These are phyloP conservation scores for Rutilus rutilus DNA, from an alignment of 2,113 vertebrate species.

Conservation along the genomic window DNA sequence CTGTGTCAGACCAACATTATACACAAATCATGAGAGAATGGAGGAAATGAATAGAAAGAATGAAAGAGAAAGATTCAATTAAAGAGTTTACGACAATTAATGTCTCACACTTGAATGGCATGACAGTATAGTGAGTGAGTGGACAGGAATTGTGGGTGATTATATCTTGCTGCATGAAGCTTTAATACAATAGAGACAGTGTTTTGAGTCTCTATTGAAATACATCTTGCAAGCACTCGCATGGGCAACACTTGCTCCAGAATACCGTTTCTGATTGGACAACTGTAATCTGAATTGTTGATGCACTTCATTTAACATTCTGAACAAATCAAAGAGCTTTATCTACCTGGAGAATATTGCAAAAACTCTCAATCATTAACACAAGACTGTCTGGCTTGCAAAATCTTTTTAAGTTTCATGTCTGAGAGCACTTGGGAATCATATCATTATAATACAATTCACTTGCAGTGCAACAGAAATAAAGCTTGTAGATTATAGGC, in stretches of 20 bases:
- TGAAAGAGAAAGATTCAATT: slow-evolving; percentile 9
- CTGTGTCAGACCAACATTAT: not conserved
- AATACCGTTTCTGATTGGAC: slow-evolving; percentile 3
- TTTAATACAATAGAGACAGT: slow-evolving; percentile 4
- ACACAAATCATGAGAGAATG: not conserved
- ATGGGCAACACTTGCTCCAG: not conserved
- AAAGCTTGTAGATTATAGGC: not conserved
- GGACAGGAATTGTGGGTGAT: not conserved
- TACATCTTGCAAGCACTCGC: not conserved
- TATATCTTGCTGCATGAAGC: slow-evolving; percentile 27
- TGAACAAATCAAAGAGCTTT: not conserved
- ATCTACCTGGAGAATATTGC: not conserved
- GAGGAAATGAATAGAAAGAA: not conserved
- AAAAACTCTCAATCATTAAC: not conserved
- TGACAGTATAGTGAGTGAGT: not conserved
- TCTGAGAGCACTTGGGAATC: not conserved
- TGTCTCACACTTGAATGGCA: not conserved
- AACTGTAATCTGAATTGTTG: not conserved
- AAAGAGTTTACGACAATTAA: slow-evolving; percentile 25
- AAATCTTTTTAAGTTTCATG: not conserved
- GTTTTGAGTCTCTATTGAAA: not conserved
- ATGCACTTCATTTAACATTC: slow-evolving; percentile 10
- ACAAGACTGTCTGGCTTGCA: not conserved
- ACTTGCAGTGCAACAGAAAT: not conserved
- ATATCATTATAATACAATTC: not conserved